These are phyloP conservation scores for Cliona cf. orientalis DNA, from an alignment of 37 sponge, comb jelly and placozoan species.

Conservation along the genomic window DNA sequence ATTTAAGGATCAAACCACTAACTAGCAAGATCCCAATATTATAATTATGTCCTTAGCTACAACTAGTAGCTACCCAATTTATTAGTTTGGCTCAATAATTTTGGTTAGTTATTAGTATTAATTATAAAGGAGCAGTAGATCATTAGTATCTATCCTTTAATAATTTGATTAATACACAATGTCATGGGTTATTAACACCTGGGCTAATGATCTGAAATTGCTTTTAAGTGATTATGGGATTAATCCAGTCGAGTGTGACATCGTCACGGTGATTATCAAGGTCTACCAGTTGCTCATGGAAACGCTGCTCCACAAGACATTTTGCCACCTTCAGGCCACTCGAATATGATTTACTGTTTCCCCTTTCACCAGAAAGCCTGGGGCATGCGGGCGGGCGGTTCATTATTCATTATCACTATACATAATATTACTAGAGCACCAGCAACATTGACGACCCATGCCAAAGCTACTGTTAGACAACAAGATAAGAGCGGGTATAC, in stretches of 20 bases:
- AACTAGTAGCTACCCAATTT: too few relatives aligned
- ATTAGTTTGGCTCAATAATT: neutral
- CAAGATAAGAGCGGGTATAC: too few relatives aligned
- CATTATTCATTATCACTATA: too few relatives aligned
- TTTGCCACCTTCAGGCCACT: too few relatives aligned
- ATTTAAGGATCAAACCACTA: neutral
- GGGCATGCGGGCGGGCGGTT: too few relatives aligned
- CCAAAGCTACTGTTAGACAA: too few relatives aligned
- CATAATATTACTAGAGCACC: too few relatives aligned
- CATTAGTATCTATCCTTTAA: too few relatives aligned
- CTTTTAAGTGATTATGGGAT: constrained; percentile 62
- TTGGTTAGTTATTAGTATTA: neutral
- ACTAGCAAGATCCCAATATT: neutral
- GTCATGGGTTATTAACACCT: neutral
- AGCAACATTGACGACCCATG: too few relatives aligned
- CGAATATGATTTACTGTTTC: too few relatives aligned
- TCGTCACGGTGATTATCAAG: constrained; percentile 83
- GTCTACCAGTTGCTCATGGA: constrained; percentile 65
- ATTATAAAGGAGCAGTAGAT: neutral
- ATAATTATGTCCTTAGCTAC: neutral
- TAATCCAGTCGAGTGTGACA: constrained; percentile 77
- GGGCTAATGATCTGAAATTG: neutral
- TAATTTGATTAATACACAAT: too few relatives aligned
- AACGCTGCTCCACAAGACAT: constrained; percentile 22
- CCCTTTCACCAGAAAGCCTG: too few relatives aligned